These are phyloP conservation scores for Atta colombica DNA, from an alignment of 1,140 invertebrate species.

Conservation along the genomic window DNA sequence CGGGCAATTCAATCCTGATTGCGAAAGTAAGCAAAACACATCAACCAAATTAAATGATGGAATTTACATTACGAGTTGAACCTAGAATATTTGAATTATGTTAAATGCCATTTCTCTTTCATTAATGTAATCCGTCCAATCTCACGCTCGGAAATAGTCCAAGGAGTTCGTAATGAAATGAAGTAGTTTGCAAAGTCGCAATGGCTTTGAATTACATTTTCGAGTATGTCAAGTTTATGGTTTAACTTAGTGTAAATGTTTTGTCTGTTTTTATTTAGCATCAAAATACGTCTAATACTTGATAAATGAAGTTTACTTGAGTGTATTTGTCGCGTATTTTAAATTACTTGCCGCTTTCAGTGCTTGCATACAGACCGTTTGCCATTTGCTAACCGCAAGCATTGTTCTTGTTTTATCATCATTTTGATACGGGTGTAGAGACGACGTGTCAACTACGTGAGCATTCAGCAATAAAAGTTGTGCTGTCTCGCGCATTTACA, in stretches of 20 bases:
- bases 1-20: background rate
- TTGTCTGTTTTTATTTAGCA: constrained; percentile 1
- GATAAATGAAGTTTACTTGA: background rate
- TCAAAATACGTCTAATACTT: background rate
- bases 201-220: constrained; percentile 25
- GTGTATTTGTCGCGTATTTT: background rate
- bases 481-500: constrained; percentile 8
- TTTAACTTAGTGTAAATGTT: constrained; percentile 31
- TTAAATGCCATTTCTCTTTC: constrained; percentile 40
- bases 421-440: constrained; percentile 16
- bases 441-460: constrained; percentile 20
- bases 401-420: constrained; percentile 25
- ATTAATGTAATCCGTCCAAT: constrained; percentile 43
- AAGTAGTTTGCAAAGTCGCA: constrained; percentile 39
- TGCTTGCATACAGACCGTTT: background rate
- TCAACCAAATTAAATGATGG: constrained; percentile 32
- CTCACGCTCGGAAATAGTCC: constrained; percentile 41
- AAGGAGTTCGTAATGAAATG: constrained; percentile 40
- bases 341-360: constrained; percentile 6
- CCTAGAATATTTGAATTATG: constrained; percentile 32
- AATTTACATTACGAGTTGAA: constrained; percentile 46
- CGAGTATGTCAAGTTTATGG: background rate
- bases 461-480: constrained; percentile 48
- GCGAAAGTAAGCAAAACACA: constrained; percentile 33
- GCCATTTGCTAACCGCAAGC: constrained; percentile 6